Evolutionary conservation across 2,888 invertebrate species (phyloP), one percentile per base, ranked within the genome.

Genomic region (Gandaritis pyraliata): DNA sequence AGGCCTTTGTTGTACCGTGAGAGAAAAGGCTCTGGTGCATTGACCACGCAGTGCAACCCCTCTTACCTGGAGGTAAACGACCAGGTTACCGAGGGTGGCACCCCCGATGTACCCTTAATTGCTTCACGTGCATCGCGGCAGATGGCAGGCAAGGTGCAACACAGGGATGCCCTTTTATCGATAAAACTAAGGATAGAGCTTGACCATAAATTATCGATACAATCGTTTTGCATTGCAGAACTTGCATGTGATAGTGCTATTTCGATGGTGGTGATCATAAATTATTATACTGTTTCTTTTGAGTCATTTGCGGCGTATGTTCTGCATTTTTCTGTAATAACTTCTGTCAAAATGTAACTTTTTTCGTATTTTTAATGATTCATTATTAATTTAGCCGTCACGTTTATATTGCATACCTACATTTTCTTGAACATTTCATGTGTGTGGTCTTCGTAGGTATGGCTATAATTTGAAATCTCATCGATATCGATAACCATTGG

Each of bases 61-160:
- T 81, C 77, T 64, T 72, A 74, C 72, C 73, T 68, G 70, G 78
- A 86, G 91, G 91, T 90, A 88, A 91, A 90, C 84, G 90, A 88
- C 89, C 90, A 87, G 72, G 72, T 72, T 72, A 76, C 75, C 68
- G 87, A 88, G 91, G 90, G 90, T 88, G 90, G 82, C 90, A 88
- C 91, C 90, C 91, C 89, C 90, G 76, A 82, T 74, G 72, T 72
- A 77, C 76, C 80, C 83, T 86, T 89, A 90, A 91, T 90, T 88
- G 82, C 88, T 84, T 88, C 87, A 88, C 89, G 88, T 88, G 89
- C 82, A 82, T 79, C 76, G 75, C 81, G 86, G 91, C 91, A 91
- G 91, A 89, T 91, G 90, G 87, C 67, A 82, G 85, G 88, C 91
- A 92, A 92, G 91, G 91, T 92, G 91, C 88, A 82, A 81, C 78